These are phyloP conservation scores for Acromyrmex heyeri DNA, from an alignment of 1,140 invertebrate species.

Conservation along the genomic window DNA sequence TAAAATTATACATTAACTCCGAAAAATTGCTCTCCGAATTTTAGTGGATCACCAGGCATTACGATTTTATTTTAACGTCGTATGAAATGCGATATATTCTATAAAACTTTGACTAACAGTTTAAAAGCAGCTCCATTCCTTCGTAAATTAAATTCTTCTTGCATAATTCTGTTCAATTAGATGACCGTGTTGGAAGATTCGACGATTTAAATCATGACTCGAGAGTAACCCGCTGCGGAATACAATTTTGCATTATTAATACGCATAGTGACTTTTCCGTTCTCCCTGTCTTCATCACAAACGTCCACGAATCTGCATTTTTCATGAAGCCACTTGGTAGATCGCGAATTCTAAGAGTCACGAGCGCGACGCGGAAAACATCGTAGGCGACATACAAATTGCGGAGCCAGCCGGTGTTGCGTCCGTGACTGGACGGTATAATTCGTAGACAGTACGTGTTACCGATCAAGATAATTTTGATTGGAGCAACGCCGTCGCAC, in stretches of 20 bases:
- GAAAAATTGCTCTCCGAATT: background rate
- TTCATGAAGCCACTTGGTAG: conserved; percentile 29
- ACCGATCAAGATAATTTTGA: conserved; percentile 62
- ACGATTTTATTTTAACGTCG: background rate
- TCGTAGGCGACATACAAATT: conserved; percentile 61
- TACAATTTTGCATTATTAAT: conserved; percentile 15
- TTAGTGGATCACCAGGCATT: background rate
- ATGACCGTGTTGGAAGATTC: background rate
- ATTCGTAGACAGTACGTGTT: conserved; percentile 58
- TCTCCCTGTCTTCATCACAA: background rate
- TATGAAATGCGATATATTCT: background rate
- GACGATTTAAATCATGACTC: background rate
- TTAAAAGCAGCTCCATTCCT: background rate
- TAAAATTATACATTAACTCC: background rate
- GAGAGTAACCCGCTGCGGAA: background rate
- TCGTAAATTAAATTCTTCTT: conserved; percentile 29
- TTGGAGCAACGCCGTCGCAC: conserved; percentile 41
- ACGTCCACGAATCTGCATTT: conserved; percentile 44
- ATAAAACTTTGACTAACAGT: conserved; percentile 13
- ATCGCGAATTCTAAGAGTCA: conserved; percentile 47
- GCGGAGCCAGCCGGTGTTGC: conserved; percentile 46
- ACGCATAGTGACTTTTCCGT: background rate
- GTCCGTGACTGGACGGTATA: conserved; percentile 50
- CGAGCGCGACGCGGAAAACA: conserved; percentile 53
- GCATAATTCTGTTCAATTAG: conserved; percentile 26